Base-by-base conservation (phyloP, 2,888 invertebrate genomes). In the Scaptomyza polygonia region DNA sequence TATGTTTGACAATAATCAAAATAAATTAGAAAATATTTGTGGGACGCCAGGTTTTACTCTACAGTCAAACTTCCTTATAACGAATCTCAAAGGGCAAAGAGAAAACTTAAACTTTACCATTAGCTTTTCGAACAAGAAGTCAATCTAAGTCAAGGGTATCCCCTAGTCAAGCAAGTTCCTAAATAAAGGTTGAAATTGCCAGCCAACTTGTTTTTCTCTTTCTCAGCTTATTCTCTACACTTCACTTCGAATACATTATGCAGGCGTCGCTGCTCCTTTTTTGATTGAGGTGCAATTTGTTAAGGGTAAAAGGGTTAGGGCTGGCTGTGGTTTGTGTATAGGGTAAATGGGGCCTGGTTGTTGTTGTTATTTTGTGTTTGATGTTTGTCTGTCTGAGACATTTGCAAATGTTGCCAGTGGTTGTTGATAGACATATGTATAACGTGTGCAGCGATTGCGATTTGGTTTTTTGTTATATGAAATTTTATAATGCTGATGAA, bases 271-370 rank as follows among this genome's bases (percentile, higher is more conserved):
- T 40, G 68, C 49, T 42, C n/a, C 44, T 43, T 53, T 64, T 66
- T 63, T 64, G 72, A 58, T 73, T 67, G 73, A 71, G 67, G 57
- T 53, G 57, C 56, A 58, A 69, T 74, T 68, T 45, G 49, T 36
- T 32, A 39, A 27, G 53, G 47, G 42, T 29, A 14, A 42, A 21
- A 14, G 34, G 21, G 51, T 9, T 6, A 32, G 8, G 30, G 2
- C n/a, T n/a, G 21, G 3, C 8, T 48, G 48, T 21, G 21, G 32
- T n/a, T 32, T 49, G 49, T 30, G 5, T 9, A 32, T n/a, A 11
- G 21, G 16, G 12, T 14, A 25, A 21, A 43, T 32, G 30, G 14
- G 48, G 29, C 42, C 49, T 30, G 14, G 18, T 32, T 43, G 16
- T 54, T 47, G 5, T n/a, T 44, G 39, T 44, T 34, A n/a, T 25